Evolutionary conservation across 2,113 vertebrate species (phyloP).

Genomic region (Numenius arquata): DNA sequence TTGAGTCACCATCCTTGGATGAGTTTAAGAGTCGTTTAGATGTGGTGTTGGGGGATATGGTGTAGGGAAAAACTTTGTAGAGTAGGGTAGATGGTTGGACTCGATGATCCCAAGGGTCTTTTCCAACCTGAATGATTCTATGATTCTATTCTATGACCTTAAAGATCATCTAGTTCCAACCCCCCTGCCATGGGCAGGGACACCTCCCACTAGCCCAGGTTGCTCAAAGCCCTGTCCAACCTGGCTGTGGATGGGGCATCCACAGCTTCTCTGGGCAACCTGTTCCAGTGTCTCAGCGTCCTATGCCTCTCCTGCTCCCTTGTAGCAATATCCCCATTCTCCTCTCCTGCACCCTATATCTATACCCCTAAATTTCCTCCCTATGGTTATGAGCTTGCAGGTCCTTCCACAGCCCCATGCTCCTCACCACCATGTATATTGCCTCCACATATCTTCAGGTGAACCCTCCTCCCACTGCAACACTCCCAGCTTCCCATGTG

Average conservation of each 20-base stretch:
- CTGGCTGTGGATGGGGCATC: background rate
- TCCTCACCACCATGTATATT: background rate
- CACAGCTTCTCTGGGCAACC: background rate
- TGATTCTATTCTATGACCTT: too few species aligned
- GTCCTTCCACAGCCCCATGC: rapidly evolving
- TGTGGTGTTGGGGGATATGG: too few species aligned
- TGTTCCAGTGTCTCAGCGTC: background rate
- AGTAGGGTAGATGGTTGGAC: too few species aligned
- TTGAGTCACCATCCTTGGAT: too few species aligned
- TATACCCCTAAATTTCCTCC: background rate
- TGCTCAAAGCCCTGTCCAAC: background rate
- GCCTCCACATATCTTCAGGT: rapidly evolving
- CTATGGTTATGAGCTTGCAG: background rate
- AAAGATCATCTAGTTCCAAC: background rate
- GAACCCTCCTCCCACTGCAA: background rate
- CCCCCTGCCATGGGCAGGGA: background rate
- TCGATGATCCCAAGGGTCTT: too few species aligned
- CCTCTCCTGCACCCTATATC: background rate
- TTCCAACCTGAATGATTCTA: too few species aligned
- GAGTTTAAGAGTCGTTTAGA: too few species aligned
- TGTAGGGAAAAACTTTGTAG: too few species aligned
- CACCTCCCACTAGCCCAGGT: background rate
- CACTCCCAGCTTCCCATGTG: background rate
- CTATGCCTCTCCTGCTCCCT: background rate
- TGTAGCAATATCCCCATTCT: background rate